These are phyloP conservation scores for Myopa testacea DNA, from an alignment of 2,888 invertebrate genomes.

Conservation along the genomic window DNA sequence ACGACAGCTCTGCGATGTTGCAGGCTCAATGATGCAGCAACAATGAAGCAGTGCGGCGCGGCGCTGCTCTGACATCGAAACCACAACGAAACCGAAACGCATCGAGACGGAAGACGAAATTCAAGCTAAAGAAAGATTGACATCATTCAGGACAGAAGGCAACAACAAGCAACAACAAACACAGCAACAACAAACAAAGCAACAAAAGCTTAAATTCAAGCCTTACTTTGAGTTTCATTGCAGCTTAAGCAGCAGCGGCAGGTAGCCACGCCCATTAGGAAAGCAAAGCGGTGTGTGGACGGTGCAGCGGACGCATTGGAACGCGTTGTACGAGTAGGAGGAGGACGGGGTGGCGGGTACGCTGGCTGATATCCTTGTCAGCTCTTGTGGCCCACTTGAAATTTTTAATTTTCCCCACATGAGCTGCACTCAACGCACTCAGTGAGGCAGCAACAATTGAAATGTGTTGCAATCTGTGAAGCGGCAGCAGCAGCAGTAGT, in stretches of 20 bases:
- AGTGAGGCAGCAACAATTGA: conserved; percentile 34
- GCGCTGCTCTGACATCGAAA: conserved; percentile 6
- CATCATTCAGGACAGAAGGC: neutral
- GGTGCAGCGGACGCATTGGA: too few species aligned
- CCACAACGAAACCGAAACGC: neutral
- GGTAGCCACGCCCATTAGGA: neutral
- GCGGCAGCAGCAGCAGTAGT: conserved; percentile 6
- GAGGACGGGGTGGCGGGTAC: neutral
- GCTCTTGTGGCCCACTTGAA: conserved; percentile 65
- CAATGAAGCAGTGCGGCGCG: neutral
- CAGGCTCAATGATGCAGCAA: conserved; percentile 12
- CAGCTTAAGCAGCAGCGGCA: neutral
- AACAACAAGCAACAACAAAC: neutral
- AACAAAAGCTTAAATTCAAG: neutral
- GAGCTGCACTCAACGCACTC: conserved; percentile 56
- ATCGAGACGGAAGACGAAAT: neutral
- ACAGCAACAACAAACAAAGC: conserved; percentile 1
- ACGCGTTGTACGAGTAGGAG: neutral
- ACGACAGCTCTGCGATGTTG: neutral
- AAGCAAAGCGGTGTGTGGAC: too few species aligned
- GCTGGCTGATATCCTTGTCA: conserved; percentile 56
- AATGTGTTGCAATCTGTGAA: conserved; percentile 50
- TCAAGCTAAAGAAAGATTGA: neutral
- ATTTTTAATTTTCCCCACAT: conserved; percentile 65
- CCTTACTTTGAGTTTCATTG: neutral